Conservation (phyloP, 1,140 invertebrate genomes). For the Aphidius ervi region DNA sequence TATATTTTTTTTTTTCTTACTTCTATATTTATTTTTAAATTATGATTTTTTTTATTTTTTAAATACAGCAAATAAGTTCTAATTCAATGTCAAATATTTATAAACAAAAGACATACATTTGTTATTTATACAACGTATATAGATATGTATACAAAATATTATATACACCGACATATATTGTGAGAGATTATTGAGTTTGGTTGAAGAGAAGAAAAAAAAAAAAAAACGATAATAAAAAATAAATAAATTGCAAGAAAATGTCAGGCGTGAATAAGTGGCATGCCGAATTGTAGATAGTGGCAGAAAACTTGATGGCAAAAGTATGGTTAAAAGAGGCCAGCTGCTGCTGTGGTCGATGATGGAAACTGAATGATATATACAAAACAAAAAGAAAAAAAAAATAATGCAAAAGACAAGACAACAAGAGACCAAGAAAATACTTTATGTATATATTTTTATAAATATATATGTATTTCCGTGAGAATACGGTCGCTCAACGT, state of each 20-base stretch:
- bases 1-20: too few species aligned
- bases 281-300: slow-evolving; percentile 7
- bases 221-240: background rate
- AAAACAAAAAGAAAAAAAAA: slow-evolving; percentile 7
- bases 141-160: too few species aligned
- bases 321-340: background rate
- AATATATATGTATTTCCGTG: slow-evolving; percentile 27
- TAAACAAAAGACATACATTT: too few species aligned
- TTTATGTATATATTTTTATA: slow-evolving; percentile 10
- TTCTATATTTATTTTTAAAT: too few species aligned
- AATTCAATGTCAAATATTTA: too few species aligned
- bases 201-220: too few species aligned
- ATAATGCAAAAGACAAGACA: slow-evolving; percentile 16
- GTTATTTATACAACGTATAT: too few species aligned
- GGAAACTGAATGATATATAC: background rate
- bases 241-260: background rate
- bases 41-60: too few species aligned
- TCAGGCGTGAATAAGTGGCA: background rate
- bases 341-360: too few species aligned
- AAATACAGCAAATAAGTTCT: too few species aligned
- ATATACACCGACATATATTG: too few species aligned
- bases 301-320: background rate
- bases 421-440: slow-evolving; percentile 23
- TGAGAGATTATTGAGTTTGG: too few species aligned
- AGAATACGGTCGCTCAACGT: slow-evolving; percentile 36